A percentile compares a stretch with the other conserved stretches of the same genome.
phyloP scores from a whole-genome alignment of 2,797 vertebrate genomes.

The Onychomys arenicola region DNA sequence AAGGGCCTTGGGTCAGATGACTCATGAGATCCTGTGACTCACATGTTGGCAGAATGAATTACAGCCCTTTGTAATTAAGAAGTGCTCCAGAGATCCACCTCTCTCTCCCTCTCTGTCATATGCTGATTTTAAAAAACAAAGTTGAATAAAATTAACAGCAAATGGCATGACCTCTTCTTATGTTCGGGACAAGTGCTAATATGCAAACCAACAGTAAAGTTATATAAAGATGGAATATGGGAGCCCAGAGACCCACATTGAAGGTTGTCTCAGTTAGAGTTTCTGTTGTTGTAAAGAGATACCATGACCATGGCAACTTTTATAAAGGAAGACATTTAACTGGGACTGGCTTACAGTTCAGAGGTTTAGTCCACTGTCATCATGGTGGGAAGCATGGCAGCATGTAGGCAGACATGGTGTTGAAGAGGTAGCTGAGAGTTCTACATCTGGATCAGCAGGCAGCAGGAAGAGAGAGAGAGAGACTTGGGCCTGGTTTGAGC shows the following conservation, averaged over 20 bases:
- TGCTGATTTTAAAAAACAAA: slow-evolving; percentile 28
- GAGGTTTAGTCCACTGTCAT: background rate
- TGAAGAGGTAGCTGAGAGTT: background rate
- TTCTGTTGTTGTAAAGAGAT: background rate
- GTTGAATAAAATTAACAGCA: slow-evolving; percentile 18
- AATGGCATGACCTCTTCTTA: background rate
- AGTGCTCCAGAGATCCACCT: background rate
- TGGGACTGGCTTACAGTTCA: background rate
- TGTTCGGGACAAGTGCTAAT: slow-evolving; percentile 40
- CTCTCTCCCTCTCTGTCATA: background rate
- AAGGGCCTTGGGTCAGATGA: slow-evolving; percentile 34
- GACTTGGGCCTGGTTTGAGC: background rate
- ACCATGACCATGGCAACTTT: background rate
- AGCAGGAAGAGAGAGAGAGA: background rate
- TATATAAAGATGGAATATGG: background rate
- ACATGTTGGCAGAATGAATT: slow-evolving; percentile 61
- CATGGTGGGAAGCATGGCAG: background rate
- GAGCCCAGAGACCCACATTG: background rate
- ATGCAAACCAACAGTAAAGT: background rate
- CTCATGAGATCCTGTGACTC: slow-evolving; percentile 53
- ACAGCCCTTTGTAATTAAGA: slow-evolving; percentile 17
- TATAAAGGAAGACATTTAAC: background rate
- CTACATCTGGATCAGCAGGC: background rate
- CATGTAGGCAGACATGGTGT: background rate
- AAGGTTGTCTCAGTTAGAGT: background rate